Percentiles rank a stretch among this genome's conserved stretches.
phyloP scores from a whole-genome alignment of 2,797 vertebrate genomes.

The Oreortyx pictus region DNA sequence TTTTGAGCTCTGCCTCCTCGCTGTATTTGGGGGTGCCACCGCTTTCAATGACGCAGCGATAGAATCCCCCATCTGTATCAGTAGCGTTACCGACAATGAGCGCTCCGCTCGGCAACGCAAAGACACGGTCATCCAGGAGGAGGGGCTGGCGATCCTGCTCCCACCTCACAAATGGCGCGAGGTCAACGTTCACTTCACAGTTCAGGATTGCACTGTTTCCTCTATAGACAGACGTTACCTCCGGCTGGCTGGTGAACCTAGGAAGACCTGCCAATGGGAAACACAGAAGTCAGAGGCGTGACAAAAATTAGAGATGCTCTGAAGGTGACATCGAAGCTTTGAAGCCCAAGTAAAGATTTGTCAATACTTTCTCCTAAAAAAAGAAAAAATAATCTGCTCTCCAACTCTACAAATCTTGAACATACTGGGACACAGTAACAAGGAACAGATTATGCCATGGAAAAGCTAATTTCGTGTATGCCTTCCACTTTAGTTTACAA shows the following conservation, averaged over 20 bases:
- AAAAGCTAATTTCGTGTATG: background rate
- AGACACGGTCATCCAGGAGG: conserved; percentile 76
- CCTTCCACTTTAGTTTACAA: background rate
- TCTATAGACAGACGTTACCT: conserved; percentile 73
- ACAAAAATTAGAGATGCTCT: rapidly evolving
- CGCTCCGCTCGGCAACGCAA: conserved; percentile 85
- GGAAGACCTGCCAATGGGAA: conserved; percentile 83
- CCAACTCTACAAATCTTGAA: background rate
- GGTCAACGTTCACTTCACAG: conserved; percentile 90
- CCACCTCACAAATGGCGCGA: conserved; percentile 89
- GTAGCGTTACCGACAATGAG: conserved; percentile 90
- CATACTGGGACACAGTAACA: background rate
- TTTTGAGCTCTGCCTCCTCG: conserved; percentile 89
- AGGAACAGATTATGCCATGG: background rate
- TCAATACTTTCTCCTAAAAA: rapidly evolving
- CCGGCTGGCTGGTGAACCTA: conserved; percentile 88
- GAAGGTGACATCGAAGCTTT: rapidly evolving
- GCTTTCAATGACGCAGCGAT: conserved; percentile 90
- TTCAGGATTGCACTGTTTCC: conserved; percentile 86
- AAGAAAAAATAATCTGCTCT: background rate
- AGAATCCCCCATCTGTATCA: conserved; percentile 85
- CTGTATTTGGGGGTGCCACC: conserved; percentile 88
- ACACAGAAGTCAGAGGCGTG: rapidly evolving
- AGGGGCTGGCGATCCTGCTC: conserved; percentile 86
- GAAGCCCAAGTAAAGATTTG: background rate